Evolutionary conservation across 2,888 invertebrate species (phyloP), one percentile per base, ranked within the genome.

Genomic region (Eugnorisma glareosa): DNA sequence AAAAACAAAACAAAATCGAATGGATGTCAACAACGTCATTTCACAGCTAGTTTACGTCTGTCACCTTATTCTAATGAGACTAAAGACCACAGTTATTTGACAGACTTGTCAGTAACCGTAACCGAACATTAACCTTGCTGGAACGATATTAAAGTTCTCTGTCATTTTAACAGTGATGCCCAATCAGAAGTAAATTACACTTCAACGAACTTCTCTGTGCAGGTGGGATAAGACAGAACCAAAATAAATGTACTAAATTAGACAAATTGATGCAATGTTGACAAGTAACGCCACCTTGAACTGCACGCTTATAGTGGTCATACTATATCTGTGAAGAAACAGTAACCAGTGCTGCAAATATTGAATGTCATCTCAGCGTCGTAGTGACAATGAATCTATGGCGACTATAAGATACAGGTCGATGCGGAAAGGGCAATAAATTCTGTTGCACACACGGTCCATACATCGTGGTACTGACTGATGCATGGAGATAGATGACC

Each of bases 401-500:
- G 35, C 7, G 59, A 59, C 31, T 67, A n/a, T n/a, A n/a, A 59
- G 10, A 31, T 24, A 63, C 31, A 54, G 24, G 28, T 43, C 37
- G 43, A 31, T 24, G 18, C 11, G 18, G n/a, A 8, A 51, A 31
- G 28, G 35, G 63, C 35, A 18, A 77, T 64, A 57, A 76, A 80
- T 69, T 76, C 43, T 51, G n/a, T 31, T 51, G 51, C 31, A 37
- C 57, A 48, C 31, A 66, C 43, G 35, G 21, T 31, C 31, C n/a
- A 66, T 82, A 31, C 57, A 57, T 82, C 57, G 69, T 35, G 40
- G 54, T n/a, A 48, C 35, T 40, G 45, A 35, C 51, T 73, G 59
- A 79, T 61, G 48, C 40, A 81, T 28, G 67, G 40, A 64, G 63
- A 64, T 48, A 48, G 45, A 81, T 77, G 37, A 28, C 21, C 31